phyloP scores from a whole-genome alignment of 1,140 invertebrate species.

The Drosophila pseudoobscura region DNA sequence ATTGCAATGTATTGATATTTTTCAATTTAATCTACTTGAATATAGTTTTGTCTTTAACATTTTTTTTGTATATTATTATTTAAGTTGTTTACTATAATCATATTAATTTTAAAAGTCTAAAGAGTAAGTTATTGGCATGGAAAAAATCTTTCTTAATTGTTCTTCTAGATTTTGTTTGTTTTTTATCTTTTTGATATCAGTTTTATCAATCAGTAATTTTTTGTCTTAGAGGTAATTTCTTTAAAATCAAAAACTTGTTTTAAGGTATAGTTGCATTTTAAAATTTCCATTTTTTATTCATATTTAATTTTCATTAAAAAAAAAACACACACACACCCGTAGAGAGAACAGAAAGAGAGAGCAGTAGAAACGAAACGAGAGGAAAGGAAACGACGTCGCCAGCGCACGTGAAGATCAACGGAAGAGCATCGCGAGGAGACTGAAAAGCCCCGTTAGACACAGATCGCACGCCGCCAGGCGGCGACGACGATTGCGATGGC shows the following conservation, averaged over 20 bases:
- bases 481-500: constrained; percentile 6
- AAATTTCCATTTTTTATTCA: not conserved
- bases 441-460: constrained; percentile 39
- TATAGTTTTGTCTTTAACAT: no score
- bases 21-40: no score
- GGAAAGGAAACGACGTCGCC: not conserved
- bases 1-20: no score
- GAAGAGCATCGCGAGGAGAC: constrained; percentile 76
- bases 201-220: no score
- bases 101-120: no score
- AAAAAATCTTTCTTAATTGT: no score
- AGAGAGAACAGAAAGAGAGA: constrained; percentile 1
- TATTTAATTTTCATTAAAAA: not conserved
- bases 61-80: no score
- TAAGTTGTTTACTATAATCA: no score
- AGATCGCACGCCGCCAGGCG: constrained; percentile 23
- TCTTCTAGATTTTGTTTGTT: not conserved
- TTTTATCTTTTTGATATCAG: no score
- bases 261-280: not conserved
- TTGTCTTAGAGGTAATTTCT: not conserved
- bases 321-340: constrained; percentile 16
- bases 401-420: constrained; percentile 69
- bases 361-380: constrained; percentile 11
- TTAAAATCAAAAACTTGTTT: constrained; percentile 6
- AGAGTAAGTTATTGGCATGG: no score